Base-by-base conservation (phyloP, 2,888 invertebrate genomes). In the Trichacis sp. region DNA sequence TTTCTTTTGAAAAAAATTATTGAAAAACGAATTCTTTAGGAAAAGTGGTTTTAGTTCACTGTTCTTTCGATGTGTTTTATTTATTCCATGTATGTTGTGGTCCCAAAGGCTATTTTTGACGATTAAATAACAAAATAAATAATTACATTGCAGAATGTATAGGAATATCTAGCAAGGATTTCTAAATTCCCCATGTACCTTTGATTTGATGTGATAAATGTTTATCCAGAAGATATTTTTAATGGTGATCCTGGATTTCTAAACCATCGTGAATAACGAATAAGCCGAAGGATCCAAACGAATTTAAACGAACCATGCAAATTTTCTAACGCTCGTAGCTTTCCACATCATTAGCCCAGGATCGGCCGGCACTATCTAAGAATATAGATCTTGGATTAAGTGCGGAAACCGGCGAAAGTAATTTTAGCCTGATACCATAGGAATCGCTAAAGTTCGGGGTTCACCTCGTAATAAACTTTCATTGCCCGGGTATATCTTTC, bases 241-340 rank as follows among this genome's bases (percentile, higher is more conserved):
- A 6, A 11, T 2, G n/a, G 54, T 66, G 59, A 54, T 54, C 24
- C 30, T 40, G 19, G 48, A 24, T 59, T 46, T 45, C 51, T 33
- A 46, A 45, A 53, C 9, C 19, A 30, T 33, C 53, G 56, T 52
- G 36, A 56, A 62, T 61, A 64, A 68, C 60, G 61, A 64, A 55
- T 61, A 58, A 68, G 55, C 42, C 43, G 46, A 51, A 11, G 58
- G 30, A 60, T 65, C 61, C 61, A 58, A 65, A 60, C 60, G 61
- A 66, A 66, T 68, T 64, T 54, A 68, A 63, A 70, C 62, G 64
- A 70, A 70, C 64, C 64, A 67, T 67, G 67, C 63, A 65, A 67
- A 70, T 70, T 67, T n/a, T 65, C 70, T 65, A 63, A 64, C 58
- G 60, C 65, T 65, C 68, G 45, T 68, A 68, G 53, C 62, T 63